Conservation (phyloP, 2,888 invertebrate genomes). For the Cecidostiba fungosa region DNA sequence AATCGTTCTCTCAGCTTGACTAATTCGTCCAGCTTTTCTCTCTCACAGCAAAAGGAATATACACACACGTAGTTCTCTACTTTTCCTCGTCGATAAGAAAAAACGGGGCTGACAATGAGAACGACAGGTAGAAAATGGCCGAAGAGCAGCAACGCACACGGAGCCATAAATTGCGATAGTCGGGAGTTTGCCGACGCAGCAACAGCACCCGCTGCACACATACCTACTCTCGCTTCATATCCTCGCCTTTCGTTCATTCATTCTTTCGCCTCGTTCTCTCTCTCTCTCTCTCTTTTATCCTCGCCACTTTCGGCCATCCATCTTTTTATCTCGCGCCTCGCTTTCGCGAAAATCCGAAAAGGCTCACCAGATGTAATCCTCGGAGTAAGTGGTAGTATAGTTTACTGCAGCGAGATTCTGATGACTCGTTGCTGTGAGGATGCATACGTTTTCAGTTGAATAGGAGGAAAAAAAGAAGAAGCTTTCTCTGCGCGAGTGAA, state of each 20-base stretch:
- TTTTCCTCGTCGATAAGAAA: background rate
- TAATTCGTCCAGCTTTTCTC: background rate
- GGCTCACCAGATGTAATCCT: background rate
- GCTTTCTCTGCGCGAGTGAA: too few species aligned
- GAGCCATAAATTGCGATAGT: slow-evolving; percentile 67
- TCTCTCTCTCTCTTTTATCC: slow-evolving; percentile 20
- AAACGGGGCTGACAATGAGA: slow-evolving; percentile 36
- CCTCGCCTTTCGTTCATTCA: background rate
- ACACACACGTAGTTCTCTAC: background rate
- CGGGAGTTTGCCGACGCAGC: slow-evolving; percentile 63
- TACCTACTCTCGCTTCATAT: background rate
- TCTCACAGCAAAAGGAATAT: background rate
- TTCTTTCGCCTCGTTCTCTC: background rate
- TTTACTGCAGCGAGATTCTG: too few species aligned
- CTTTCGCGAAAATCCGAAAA: background rate
- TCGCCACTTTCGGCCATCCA: slow-evolving; percentile 39
- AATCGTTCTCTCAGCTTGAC: slow-evolving; percentile 1
- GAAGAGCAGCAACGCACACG: slow-evolving; percentile 64
- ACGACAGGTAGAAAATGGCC: slow-evolving; percentile 45
- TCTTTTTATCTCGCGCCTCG: slow-evolving; percentile 42
- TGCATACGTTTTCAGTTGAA: background rate
- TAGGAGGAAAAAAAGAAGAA: background rate
- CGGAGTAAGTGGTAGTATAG: background rate
- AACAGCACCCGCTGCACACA: slow-evolving; percentile 27
- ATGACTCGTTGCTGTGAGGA: too few species aligned